phyloP scores from a whole-genome alignment of 2,113 vertebrate species.

The Tapirus terrestris region DNA sequence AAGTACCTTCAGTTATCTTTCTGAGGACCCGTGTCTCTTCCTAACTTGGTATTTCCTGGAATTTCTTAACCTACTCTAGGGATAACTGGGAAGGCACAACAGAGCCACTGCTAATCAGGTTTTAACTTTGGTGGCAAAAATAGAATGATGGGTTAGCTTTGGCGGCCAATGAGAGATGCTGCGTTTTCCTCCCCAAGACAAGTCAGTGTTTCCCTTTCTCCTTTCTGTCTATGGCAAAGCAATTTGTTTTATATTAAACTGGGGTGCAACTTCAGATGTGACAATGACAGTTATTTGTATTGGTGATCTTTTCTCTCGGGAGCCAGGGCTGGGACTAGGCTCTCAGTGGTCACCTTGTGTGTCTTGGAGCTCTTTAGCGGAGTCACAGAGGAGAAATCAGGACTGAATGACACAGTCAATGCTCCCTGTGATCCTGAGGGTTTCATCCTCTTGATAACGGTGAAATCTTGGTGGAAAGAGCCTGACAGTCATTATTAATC shows the following conservation, averaged over 20 bases:
- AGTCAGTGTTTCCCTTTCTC: neutral
- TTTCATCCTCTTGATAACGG: neutral
- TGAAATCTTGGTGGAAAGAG: neutral
- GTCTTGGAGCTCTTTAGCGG: neutral
- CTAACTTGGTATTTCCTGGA: neutral
- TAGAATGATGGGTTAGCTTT: rapidly evolving
- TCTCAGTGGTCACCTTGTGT: neutral
- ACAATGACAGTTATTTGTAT: neutral
- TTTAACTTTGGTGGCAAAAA: neutral
- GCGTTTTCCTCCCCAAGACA: neutral
- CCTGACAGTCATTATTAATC: neutral
- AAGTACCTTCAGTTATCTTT: constrained; percentile 35
- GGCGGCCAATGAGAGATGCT: neutral
- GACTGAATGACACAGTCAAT: neutral
- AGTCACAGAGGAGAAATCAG: neutral
- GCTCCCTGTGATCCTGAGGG: neutral
- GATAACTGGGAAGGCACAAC: neutral
- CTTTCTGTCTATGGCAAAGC: neutral
- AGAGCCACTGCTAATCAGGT: neutral
- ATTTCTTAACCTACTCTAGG: constrained; percentile 18
- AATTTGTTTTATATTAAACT: neutral
- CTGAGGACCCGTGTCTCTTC: neutral
- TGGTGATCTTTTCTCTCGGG: neutral
- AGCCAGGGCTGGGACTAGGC: neutral
- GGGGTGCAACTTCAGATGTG: neutral